Evolutionary conservation across 2,888 invertebrate genomes (phyloP), one percentile per base, ranked within the genome.

Genomic region (Molanna angustata): DNA sequence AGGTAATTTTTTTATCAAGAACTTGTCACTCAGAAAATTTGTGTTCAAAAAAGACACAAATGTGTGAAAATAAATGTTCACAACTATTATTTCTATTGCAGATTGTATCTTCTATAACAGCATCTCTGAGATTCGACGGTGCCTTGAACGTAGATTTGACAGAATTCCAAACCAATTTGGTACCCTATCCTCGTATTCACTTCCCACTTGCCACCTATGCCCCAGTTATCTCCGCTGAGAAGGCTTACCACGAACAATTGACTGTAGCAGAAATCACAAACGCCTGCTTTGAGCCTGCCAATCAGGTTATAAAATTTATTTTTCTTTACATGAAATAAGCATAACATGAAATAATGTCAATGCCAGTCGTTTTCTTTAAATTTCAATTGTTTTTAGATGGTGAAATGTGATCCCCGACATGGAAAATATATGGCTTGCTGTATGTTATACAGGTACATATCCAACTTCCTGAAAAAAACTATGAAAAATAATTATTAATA

Each of bases 391-490:
- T 69, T 67, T 1, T 84, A 92, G 80, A 90, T 95, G 89, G 90
- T 91, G 41, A 91, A 91, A 71, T 94, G 94, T 67, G 93, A 94
- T 66, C 93, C 93, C 0, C 81, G 92, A 45, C 89, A 89, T 65
- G 91, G 91, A 47, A 91, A 91, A 70, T 94, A 94, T 74, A 86
- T 94, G 94, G 94, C 94, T 13, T 94, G 93, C 72, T 94, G 94
- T 66, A 90, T 95, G 87, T 75, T 95, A 65, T 95, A 94, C 80
- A 76, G 80, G 80, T 80, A 61, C n/a, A 59, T 20, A n/a, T 27
- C 18, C 27, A 27, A 27, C 11, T 27, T 27, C 11, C n/a, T n/a
- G n/a, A n/a, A n/a, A n/a, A n/a, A n/a, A n/a, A n/a, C n/a, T n/a
- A n/a, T n/a, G n/a, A n/a, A n/a, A n/a, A n/a, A n/a, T n/a, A n/a